Percentiles rank a stretch among this genome's conserved stretches.
Evolutionary conservation across 1,140 invertebrate genomes (phyloP).

Genomic region (Drosophila subobscura): DNA sequence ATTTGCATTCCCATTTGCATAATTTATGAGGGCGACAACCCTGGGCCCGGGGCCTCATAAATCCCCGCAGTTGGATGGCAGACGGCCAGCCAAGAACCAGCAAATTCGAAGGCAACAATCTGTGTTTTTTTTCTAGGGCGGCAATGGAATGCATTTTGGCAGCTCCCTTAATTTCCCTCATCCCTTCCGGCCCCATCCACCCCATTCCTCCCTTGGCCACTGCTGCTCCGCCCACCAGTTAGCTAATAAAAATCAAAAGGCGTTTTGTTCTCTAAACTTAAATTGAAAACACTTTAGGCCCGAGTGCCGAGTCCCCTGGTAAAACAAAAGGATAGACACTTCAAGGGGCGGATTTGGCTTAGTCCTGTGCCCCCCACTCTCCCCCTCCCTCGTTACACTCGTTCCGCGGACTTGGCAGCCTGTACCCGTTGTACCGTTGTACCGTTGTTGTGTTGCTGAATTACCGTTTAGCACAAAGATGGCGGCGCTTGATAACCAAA

Average conservation of each 20-base stretch:
- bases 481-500: constrained; percentile 69
- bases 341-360: constrained; percentile 79
- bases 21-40: constrained; percentile 77
- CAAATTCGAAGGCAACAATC: constrained; percentile 21
- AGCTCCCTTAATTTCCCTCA: constrained; percentile 23
- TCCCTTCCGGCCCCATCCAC: too few relatives aligned
- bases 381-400: constrained; percentile 5
- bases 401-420: neutral
- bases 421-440: constrained; percentile 9
- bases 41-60: constrained; percentile 59
- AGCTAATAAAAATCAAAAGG: constrained; percentile 81
- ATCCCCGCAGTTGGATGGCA: constrained; percentile 42
- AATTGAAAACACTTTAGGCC: constrained; percentile 77
- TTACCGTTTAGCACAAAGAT: constrained; percentile 77
- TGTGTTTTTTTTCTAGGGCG: constrained; percentile 26
- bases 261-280: constrained; percentile 82
- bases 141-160: constrained; percentile 52
- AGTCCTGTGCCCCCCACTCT: constrained; percentile 20
- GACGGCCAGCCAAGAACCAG: constrained; percentile 22
- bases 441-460: constrained; percentile 25
- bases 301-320: too few relatives aligned
- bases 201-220: neutral
- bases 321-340: constrained; percentile 73
- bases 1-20: constrained; percentile 74
- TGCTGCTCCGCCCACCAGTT: constrained; percentile 1